These are phyloP conservation scores for Beris morrisii DNA, from an alignment of 2,888 invertebrate genomes.

Conservation along the genomic window DNA sequence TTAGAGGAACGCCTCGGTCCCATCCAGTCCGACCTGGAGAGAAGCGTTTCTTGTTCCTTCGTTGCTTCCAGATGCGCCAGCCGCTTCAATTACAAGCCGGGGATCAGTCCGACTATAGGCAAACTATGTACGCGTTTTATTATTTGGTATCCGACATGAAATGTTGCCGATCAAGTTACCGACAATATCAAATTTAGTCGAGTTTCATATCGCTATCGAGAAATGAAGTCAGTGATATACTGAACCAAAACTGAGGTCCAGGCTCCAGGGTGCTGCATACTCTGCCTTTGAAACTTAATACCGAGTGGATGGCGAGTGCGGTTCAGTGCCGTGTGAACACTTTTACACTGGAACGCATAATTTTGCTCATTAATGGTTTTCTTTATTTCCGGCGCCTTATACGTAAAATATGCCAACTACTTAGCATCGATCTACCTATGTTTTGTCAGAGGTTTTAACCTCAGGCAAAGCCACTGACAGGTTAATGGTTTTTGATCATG, in stretches of 20 bases:
- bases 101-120: constrained; percentile 11
- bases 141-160: constrained; percentile 26
- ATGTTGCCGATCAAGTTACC: constrained; percentile 29
- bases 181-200: constrained; percentile 11
- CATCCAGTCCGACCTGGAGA: constrained; percentile 6
- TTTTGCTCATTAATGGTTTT: too few species aligned
- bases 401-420: too few species aligned
- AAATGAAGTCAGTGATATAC: constrained; percentile 16
- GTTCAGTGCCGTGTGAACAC: constrained; percentile 33
- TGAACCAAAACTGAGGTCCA: neutral
- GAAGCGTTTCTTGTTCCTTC: constrained; percentile 9
- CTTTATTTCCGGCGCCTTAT: too few species aligned
- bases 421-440: too few species aligned
- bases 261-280: neutral
- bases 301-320: constrained; percentile 8
- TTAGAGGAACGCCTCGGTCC: too few species aligned
- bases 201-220: constrained; percentile 28
- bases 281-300: too few species aligned
- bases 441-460: too few species aligned
- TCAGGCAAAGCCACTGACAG: too few species aligned
- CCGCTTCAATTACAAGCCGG: constrained; percentile 25
- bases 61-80: constrained; percentile 23
- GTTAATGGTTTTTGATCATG: too few species aligned
- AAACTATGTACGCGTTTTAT: constrained; percentile 23
- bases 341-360: too few species aligned